phyloP scores from a whole-genome alignment of 2,113 vertebrate species.

The Scalopus aquaticus region DNA sequence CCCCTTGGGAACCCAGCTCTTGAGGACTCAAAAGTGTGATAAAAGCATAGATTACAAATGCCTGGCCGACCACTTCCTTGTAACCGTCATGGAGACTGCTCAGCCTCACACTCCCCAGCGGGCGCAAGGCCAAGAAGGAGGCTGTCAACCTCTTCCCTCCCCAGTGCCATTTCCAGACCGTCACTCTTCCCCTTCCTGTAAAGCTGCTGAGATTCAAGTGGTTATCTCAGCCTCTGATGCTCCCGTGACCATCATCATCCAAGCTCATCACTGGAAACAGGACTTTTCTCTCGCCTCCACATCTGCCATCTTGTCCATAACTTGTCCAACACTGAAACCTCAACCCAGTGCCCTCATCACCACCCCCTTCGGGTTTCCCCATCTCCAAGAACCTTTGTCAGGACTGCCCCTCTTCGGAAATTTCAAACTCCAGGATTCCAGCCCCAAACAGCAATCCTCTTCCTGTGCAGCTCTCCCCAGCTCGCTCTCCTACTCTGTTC shows the following conservation, averaged over 20 bases:
- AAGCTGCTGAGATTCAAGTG: background rate
- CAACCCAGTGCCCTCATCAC: background rate
- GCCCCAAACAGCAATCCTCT: background rate
- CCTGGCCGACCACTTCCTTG: background rate
- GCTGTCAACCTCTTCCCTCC: no score
- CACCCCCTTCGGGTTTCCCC: no score
- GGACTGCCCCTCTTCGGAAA: background rate
- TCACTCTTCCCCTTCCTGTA: background rate
- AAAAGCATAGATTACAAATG: background rate
- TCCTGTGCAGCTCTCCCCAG: background rate
- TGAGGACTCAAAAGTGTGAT: background rate
- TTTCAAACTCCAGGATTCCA: background rate
- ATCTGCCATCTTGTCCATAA: fast-evolving
- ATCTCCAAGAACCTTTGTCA: background rate
- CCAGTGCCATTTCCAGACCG: background rate
- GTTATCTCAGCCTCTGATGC: background rate
- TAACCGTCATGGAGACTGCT: background rate
- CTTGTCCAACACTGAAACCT: background rate
- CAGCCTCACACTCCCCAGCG: background rate
- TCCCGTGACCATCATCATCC: background rate
- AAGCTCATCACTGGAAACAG: background rate
- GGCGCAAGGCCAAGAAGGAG: background rate
- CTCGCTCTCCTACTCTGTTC: background rate
- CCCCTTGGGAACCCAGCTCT: background rate
- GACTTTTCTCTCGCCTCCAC: background rate